These are phyloP conservation scores for Aphaenogaster floridana DNA, from an alignment of 1,140 invertebrate species.

Conservation along the genomic window DNA sequence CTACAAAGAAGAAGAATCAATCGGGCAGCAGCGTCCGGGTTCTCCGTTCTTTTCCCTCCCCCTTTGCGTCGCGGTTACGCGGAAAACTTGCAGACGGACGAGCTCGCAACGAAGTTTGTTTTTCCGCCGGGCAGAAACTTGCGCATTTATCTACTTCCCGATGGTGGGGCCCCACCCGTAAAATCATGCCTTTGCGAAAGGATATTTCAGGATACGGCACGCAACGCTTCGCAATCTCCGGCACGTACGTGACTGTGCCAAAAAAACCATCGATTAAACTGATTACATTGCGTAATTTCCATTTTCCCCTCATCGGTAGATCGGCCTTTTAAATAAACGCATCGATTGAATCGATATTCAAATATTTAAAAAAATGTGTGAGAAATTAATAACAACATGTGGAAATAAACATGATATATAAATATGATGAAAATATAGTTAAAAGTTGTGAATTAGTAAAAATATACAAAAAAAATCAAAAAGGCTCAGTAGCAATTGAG, in stretches of 20 bases:
- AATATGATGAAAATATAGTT: conserved; percentile 8
- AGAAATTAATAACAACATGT: neutral
- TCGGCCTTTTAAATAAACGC: neutral
- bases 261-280: neutral
- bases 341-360: neutral
- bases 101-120: conserved; percentile 62
- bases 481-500: too few relatives aligned
- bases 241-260: neutral
- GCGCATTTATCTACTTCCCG: conserved; percentile 45
- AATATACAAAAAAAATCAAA: neutral
- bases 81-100: conserved; percentile 47
- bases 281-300: neutral
- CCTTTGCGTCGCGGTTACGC: neutral
- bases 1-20: conserved; percentile 68
- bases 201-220: conserved; percentile 9
- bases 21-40: conserved; percentile 55
- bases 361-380: neutral
- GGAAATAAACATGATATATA: neutral
- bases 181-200: conserved; percentile 8
- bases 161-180: neutral
- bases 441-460: neutral
- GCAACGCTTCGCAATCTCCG: neutral
- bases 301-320: neutral
- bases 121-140: conserved; percentile 49
- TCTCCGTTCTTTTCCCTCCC: neutral